These are phyloP conservation scores for Sylvietta virens DNA, from an alignment of 2,113 vertebrate species.

Conservation along the genomic window DNA sequence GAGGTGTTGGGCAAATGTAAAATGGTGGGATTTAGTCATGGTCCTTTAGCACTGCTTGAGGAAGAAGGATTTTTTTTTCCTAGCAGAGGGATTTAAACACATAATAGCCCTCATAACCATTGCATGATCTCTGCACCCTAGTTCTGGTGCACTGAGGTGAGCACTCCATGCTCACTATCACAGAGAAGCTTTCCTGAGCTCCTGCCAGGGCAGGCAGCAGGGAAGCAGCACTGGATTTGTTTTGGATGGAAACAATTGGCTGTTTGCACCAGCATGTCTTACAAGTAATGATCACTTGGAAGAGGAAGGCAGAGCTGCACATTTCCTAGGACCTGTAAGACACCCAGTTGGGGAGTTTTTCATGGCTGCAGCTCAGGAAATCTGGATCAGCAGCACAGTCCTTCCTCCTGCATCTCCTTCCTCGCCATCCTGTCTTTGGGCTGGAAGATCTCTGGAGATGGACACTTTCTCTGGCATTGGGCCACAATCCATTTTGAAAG, in stretches of 20 bases:
- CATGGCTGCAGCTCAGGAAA: neutral
- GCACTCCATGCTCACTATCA: neutral
- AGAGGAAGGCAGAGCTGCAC: neutral
- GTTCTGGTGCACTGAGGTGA: neutral
- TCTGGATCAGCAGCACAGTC: neutral
- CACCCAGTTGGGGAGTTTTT: fast-evolving
- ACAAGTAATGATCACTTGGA: neutral
- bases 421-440: neutral
- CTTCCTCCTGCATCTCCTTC: neutral
- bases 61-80: neutral
- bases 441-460: neutral
- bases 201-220: neutral
- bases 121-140: fast-evolving
- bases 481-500: neutral
- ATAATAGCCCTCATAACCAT: neutral
- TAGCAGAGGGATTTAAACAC: neutral
- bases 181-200: neutral
- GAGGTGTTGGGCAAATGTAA: neutral
- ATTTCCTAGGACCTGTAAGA: neutral
- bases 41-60: neutral
- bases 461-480: neutral
- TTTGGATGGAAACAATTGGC: neutral
- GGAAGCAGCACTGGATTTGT: neutral
- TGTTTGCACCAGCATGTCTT: neutral
- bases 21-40: neutral